These are phyloP conservation scores for Grammomys surdaster DNA, from an alignment of 2,113 vertebrate genomes.

Conservation along the genomic window DNA sequence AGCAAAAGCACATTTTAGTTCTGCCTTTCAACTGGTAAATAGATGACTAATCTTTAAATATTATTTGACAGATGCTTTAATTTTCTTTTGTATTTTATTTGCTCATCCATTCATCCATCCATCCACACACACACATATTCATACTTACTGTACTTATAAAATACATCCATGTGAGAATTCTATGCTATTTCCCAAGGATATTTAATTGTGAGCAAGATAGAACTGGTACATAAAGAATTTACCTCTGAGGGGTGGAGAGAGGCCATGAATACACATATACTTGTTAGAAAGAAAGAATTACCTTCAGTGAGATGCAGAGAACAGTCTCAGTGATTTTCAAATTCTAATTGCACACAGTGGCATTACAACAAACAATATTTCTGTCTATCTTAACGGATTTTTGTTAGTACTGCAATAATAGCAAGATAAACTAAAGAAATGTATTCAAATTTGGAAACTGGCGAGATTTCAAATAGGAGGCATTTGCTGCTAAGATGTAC, in stretches of 20 bases:
- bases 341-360: not conserved
- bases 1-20: not conserved
- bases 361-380: not conserved
- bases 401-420: not conserved
- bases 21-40: not conserved
- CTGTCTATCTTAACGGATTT: not conserved
- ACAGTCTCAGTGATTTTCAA: not conserved
- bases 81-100: not conserved
- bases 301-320: not conserved
- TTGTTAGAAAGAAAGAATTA: not conserved
- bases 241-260: not conserved
- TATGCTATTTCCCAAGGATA: not conserved
- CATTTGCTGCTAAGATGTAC: not conserved
- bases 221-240: not conserved
- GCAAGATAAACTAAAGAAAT: not conserved
- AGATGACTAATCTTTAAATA: not conserved
- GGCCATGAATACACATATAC: not conserved
- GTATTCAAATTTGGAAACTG: conserved; percentile 32
- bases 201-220: not conserved
- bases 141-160: not conserved
- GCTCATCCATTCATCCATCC: not conserved
- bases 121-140: not conserved
- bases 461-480: not conserved
- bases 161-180: not conserved
- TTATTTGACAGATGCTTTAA: not conserved